phyloP scores from a whole-genome alignment of 1,140 invertebrate genomes.

The Drosophila mayri region DNA sequence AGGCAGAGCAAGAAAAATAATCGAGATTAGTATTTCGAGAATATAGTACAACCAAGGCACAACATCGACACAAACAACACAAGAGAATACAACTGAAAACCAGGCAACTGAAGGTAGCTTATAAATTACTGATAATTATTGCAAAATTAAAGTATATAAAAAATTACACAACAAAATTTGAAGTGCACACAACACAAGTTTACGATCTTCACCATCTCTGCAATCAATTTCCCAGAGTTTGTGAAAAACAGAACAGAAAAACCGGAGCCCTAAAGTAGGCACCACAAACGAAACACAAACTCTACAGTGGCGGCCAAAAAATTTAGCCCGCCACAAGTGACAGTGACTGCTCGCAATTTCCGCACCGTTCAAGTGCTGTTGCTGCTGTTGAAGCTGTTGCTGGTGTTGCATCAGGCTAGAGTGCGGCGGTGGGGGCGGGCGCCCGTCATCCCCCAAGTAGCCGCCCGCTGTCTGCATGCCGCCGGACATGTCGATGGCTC shows the following conservation, averaged over 20 bases:
- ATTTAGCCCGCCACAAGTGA: slow-evolving; percentile 24
- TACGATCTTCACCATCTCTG: background rate
- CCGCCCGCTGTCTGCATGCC: slow-evolving; percentile 68
- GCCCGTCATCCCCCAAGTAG: slow-evolving; percentile 87
- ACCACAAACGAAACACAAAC: slow-evolving; percentile 33
- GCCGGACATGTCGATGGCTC: slow-evolving; percentile 70
- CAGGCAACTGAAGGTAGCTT: background rate
- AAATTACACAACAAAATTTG: background rate
- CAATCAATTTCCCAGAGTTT: background rate
- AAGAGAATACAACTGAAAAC: slow-evolving; percentile 23
- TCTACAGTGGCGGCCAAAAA: slow-evolving; percentile 28
- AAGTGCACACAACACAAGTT: background rate
- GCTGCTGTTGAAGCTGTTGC: slow-evolving; percentile 89
- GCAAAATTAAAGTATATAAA: background rate
- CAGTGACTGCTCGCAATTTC: slow-evolving; percentile 48
- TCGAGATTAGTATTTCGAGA: slow-evolving; percentile 54
- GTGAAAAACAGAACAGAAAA: slow-evolving; percentile 1
- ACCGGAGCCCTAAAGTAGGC: slow-evolving; percentile 24
- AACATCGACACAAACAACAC: slow-evolving; percentile 50
- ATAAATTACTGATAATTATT: background rate
- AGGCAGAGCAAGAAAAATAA: slow-evolving; percentile 65
- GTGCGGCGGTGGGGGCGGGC: slow-evolving; percentile 88
- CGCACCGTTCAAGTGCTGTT: slow-evolving; percentile 87
- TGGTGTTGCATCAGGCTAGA: slow-evolving; percentile 92
- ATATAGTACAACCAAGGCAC: slow-evolving; percentile 16